Evolutionary conservation across 2,888 invertebrate genomes (phyloP).

Genomic region (Heliconius sara): DNA sequence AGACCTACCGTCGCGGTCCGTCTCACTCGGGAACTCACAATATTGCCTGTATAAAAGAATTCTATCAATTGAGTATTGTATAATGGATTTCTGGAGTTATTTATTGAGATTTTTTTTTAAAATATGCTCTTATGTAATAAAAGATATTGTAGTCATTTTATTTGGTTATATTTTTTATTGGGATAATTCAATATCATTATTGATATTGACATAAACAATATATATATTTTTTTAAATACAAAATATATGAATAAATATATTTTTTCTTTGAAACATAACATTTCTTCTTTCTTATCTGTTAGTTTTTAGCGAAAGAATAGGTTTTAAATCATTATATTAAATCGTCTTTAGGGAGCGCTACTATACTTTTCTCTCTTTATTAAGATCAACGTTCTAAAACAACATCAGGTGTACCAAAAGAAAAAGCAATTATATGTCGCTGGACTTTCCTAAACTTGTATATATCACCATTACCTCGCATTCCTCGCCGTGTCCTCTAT

Average conservation of each 20-base stretch:
- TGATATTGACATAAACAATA: too few species aligned
- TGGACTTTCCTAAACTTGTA: slow-evolving; percentile 35
- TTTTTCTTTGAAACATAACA: too few species aligned
- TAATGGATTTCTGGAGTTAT: slow-evolving; percentile 10
- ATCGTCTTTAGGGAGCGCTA: not conserved
- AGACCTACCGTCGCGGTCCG: slow-evolving; percentile 28
- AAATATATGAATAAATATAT: too few species aligned
- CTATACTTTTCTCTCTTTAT: not conserved
- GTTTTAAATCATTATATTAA: not conserved
- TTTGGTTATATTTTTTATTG: too few species aligned
- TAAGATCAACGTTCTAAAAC: not conserved
- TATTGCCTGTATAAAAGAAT: slow-evolving; percentile 22
- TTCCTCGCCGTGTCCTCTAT: slow-evolving; percentile 53
- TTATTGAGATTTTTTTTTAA: not conserved
- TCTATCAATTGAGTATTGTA: slow-evolving; percentile 10
- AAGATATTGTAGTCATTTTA: too few species aligned
- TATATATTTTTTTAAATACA: too few species aligned
- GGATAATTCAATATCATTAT: too few species aligned
- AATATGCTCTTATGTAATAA: too few species aligned
- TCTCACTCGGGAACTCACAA: slow-evolving; percentile 35
- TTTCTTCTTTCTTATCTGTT: too few species aligned
- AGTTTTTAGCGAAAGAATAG: too few species aligned
- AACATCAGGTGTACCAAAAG: slow-evolving; percentile 25
- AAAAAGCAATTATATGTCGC: slow-evolving; percentile 22
- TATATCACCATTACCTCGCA: slow-evolving; percentile 55